These are phyloP conservation scores for Ptycholaimellus sp. DNA, from an alignment of 2,888 invertebrate species.

Conservation along the genomic window DNA sequence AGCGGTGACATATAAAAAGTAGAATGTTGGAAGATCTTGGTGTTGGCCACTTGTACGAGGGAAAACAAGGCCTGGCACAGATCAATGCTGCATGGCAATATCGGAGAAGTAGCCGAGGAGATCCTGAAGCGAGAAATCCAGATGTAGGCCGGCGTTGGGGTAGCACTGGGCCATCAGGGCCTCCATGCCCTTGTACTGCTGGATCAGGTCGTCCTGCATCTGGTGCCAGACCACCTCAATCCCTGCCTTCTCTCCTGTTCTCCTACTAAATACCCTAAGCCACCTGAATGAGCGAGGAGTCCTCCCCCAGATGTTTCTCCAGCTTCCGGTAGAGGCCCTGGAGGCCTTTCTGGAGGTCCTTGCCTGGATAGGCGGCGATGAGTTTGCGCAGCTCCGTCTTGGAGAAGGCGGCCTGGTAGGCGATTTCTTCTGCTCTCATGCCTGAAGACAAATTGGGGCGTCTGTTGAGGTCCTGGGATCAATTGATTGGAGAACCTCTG, in stretches of 20 bases:
- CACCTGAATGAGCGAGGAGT: conserved; percentile 39
- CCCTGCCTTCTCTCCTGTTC: too few species aligned
- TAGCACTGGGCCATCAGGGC: conserved; percentile 71
- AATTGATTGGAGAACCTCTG: too few species aligned
- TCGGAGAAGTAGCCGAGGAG: conserved; percentile 89
- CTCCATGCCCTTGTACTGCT: conserved; percentile 75
- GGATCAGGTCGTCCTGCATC: conserved; percentile 96
- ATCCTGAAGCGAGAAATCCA: conserved; percentile 84
- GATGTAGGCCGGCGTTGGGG: conserved; percentile 66
- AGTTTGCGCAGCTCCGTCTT: conserved; percentile 84
- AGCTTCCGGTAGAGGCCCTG: conserved; percentile 80
- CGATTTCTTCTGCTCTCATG: conserved; percentile 82
- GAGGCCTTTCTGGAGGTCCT: conserved; percentile 63
- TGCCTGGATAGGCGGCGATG: conserved; percentile 65
- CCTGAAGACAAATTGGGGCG: too few species aligned
- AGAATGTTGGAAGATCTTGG: too few species aligned
- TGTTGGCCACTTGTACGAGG: too few species aligned
- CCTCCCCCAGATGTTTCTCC: conserved; percentile 65
- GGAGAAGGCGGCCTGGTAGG: conserved; percentile 86
- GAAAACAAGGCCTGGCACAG: too few species aligned
- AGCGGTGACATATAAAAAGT: too few species aligned
- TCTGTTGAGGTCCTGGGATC: too few species aligned
- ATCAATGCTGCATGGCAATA: conserved; percentile 71
- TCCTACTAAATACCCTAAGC: too few species aligned
- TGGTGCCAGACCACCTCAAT: conserved; percentile 98